Conservation (phyloP, 2,888 invertebrate species). For the Patella pellucida region DNA sequence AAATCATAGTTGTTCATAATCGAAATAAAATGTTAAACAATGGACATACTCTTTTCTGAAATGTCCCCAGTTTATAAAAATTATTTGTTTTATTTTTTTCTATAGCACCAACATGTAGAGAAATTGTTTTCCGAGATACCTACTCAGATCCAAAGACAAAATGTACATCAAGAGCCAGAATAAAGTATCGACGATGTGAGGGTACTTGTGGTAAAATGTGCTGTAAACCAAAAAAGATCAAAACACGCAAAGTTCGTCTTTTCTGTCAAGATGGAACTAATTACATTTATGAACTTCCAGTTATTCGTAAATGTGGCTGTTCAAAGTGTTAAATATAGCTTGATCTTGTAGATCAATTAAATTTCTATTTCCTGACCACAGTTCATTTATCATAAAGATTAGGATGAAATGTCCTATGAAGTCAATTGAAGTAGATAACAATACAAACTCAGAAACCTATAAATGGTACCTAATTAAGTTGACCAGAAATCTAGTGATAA, state of each 20-base stretch:
- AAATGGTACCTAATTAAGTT: too few species aligned
- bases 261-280: slow-evolving; percentile 90
- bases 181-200: slow-evolving; percentile 89
- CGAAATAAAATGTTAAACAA: too few species aligned
- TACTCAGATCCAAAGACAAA: slow-evolving; percentile 85
- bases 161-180: slow-evolving; percentile 90
- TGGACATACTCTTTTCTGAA: background rate
- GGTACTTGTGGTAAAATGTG: slow-evolving; percentile 81
- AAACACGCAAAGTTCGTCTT: slow-evolving; percentile 93
- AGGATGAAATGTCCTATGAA: too few species aligned
- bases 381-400: too few species aligned
- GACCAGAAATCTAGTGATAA: too few species aligned
- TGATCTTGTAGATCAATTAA: too few species aligned
- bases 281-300: slow-evolving; percentile 95
- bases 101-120: slow-evolving; percentile 83
- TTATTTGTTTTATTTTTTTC: too few species aligned
- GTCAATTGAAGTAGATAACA: too few species aligned
- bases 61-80: background rate
- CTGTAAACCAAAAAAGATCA: slow-evolving; percentile 92
- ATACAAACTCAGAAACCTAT: too few species aligned
- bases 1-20: too few species aligned
- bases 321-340: slow-evolving; percentile 65
- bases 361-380: too few species aligned
- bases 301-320: slow-evolving; percentile 96
- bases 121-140: slow-evolving; percentile 91